Evolutionary conservation across 2,113 vertebrate species (phyloP).

Genomic region (Chloebia gouldiae): DNA sequence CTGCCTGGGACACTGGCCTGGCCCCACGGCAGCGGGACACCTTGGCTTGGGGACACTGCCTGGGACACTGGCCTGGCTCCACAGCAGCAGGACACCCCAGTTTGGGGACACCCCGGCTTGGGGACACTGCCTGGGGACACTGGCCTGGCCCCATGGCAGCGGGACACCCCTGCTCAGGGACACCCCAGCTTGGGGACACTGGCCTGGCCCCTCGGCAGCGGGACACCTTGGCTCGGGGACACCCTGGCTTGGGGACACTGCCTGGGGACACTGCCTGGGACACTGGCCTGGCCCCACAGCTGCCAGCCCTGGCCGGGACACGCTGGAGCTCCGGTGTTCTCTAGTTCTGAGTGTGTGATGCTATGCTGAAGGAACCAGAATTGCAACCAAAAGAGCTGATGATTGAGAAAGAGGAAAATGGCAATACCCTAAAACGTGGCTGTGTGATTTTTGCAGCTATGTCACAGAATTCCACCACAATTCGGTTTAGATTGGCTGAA

Average conservation of each 20-base stretch:
- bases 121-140: background rate
- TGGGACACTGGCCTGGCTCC: background rate
- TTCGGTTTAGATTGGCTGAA: constrained; percentile 57
- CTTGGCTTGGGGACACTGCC: background rate
- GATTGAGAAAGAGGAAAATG: constrained; percentile 59
- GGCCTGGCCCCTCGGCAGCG: background rate
- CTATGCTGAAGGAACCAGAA: constrained; percentile 52
- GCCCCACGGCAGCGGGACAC: background rate
- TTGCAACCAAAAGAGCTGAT: constrained; percentile 57
- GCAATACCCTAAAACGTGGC: constrained; percentile 68
- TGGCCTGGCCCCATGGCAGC: background rate
- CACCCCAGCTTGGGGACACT: no score
- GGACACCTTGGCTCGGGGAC: background rate
- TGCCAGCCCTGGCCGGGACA: constrained; percentile 39
- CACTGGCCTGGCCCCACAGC: background rate
- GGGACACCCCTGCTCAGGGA: background rate
- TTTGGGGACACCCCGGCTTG: no score
- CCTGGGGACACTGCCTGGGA: no score
- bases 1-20: background rate
- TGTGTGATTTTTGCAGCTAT: constrained; percentile 67
- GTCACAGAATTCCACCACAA: constrained; percentile 71
- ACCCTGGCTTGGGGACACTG: no score
- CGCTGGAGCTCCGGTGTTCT: constrained; percentile 55
- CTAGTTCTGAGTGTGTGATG: constrained; percentile 36
- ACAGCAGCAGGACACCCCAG: background rate